phyloP scores from a whole-genome alignment of 2,113 vertebrate genomes.

The Thalassoma bifasciatum region DNA sequence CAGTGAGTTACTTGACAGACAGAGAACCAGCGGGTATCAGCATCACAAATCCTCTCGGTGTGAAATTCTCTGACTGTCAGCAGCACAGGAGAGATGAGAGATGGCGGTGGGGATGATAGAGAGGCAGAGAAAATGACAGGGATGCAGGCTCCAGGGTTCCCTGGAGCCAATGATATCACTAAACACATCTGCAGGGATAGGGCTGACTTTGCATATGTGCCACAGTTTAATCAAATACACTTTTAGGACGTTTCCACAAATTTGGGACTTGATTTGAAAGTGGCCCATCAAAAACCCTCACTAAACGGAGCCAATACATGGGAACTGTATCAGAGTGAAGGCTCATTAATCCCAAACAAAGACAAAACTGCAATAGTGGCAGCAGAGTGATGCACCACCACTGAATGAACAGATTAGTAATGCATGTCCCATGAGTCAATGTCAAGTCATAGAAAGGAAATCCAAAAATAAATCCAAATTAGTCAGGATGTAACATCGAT shows the following conservation, averaged over 20 bases:
- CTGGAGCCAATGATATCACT: constrained; percentile 44
- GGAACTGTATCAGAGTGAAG: background rate
- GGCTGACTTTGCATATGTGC: constrained; percentile 28
- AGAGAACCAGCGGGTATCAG: constrained; percentile 66
- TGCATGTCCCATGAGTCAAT: background rate
- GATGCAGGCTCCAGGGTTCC: constrained; percentile 43
- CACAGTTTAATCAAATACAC: constrained; percentile 22
- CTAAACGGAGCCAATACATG: background rate
- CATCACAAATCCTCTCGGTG: constrained; percentile 64
- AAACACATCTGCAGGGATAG: constrained; percentile 23
- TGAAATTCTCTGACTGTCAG: constrained; percentile 67
- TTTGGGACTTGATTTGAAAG: background rate
- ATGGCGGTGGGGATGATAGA: constrained; percentile 43
- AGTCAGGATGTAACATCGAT: background rate
- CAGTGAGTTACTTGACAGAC: constrained; percentile 67
- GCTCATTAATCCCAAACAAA: background rate
- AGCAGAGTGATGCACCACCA: background rate
- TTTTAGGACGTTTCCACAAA: constrained; percentile 1
- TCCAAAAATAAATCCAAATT: constrained; percentile 7
- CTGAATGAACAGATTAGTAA: background rate
- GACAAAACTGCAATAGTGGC: background rate
- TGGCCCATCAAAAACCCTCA: background rate
- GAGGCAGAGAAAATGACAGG: constrained; percentile 51
- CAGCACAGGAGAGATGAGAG: constrained; percentile 54
- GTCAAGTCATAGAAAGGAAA: background rate